Conservation (phyloP, 1,140 invertebrate species). For the Orius insidiosus region DNA sequence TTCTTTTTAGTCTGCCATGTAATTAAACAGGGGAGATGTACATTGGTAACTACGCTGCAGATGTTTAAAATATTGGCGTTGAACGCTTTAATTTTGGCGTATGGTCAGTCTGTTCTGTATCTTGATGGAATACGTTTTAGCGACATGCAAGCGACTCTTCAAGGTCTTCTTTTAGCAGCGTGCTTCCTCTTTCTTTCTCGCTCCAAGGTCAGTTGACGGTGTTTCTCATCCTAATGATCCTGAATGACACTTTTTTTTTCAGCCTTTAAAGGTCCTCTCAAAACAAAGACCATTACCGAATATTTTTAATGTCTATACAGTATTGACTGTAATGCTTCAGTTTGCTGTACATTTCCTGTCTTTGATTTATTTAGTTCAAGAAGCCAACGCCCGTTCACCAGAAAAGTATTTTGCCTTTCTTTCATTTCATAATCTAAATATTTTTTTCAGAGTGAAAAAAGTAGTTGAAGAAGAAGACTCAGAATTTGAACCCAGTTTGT, state of each 20-base stretch:
- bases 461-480: conserved; percentile 47
- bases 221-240: neutral
- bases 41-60: conserved; percentile 94
- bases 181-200: conserved; percentile 97
- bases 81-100: conserved; percentile 95
- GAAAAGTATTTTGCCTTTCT: conserved; percentile 34
- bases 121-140: conserved; percentile 96
- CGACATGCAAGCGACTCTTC: conserved; percentile 91
- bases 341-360: conserved; percentile 90
- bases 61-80: conserved; percentile 99
- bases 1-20: conserved; percentile 80
- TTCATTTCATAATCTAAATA: no score
- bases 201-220: conserved; percentile 78
- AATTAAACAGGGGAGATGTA: conserved; percentile 97
- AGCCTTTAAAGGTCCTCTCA: conserved; percentile 86
- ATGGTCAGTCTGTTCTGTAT: conserved; percentile 96
- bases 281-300: conserved; percentile 87
- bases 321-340: conserved; percentile 86
- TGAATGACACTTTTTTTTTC: conserved; percentile 27
- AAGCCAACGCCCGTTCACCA: conserved; percentile 50
- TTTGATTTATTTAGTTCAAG: conserved; percentile 74
- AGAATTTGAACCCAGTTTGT: conserved; percentile 78
- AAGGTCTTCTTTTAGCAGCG: conserved; percentile 80
- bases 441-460: conserved; percentile 6
- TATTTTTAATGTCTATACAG: conserved; percentile 97